phyloP scores from a whole-genome alignment of 2,888 invertebrate species.

The Hirtodrosophila confusa region DNA sequence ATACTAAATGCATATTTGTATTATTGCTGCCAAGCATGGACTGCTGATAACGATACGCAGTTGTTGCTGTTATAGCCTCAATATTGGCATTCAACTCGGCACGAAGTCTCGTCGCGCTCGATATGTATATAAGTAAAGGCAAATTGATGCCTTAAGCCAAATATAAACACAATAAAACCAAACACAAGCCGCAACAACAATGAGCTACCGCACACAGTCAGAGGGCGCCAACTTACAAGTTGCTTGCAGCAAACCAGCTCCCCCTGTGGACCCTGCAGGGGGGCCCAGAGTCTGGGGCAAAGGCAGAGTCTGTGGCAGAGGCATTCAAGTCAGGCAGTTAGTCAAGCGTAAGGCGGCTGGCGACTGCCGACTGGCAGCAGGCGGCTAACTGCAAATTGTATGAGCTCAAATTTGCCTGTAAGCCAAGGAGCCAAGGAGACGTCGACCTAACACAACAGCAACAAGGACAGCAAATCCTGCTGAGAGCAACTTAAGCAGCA shows the following conservation, averaged over 20 bases:
- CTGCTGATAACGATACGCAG: slow-evolving; percentile 45
- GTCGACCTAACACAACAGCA: slow-evolving; percentile 21
- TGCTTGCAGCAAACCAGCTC: slow-evolving; percentile 24
- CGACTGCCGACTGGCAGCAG: slow-evolving; percentile 8
- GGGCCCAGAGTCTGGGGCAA: no score
- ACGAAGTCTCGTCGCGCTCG: slow-evolving; percentile 51
- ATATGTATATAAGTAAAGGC: slow-evolving; percentile 66
- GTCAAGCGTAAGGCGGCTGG: slow-evolving; percentile 55
- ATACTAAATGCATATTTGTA: slow-evolving; percentile 68
- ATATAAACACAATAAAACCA: slow-evolving; percentile 79
- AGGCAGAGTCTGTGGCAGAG: slow-evolving; percentile 19
- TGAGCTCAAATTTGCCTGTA: slow-evolving; percentile 71
- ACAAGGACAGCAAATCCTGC: slow-evolving; percentile 1
- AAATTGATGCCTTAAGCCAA: slow-evolving; percentile 79
- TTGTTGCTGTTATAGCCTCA: slow-evolving; percentile 22
- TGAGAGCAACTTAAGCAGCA: slow-evolving; percentile 6
- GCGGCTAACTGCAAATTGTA: slow-evolving; percentile 75
- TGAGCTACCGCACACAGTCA: slow-evolving; percentile 48
- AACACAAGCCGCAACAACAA: slow-evolving; percentile 78
- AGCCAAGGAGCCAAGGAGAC: slow-evolving; percentile 39
- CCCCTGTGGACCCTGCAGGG: slow-evolving; percentile 20
- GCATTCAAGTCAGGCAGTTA: slow-evolving; percentile 65
- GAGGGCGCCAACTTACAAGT: slow-evolving; percentile 56
- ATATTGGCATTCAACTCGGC: slow-evolving; percentile 60
- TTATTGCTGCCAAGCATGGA: slow-evolving; percentile 66